Evolutionary conservation across 2,888 invertebrate species (phyloP), one percentile per base, ranked within the genome.

Genomic region (Neoscelio sp.): DNA sequence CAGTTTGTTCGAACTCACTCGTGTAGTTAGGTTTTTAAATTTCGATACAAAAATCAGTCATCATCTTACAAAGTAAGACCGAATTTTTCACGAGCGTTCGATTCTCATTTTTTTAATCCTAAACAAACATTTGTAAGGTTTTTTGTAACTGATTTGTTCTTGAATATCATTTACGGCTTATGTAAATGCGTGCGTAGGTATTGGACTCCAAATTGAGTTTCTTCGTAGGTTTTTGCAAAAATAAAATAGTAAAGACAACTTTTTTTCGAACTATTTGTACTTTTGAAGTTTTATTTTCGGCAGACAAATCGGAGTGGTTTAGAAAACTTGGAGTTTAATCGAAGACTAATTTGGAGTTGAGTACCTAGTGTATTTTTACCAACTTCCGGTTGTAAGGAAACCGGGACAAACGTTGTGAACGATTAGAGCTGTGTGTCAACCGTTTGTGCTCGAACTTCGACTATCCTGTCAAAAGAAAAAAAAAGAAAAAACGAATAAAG

Each of bases 11-110:
- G 83, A 83, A 85, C 84, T 83, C 82, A 81, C 68, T 65, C 70
- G 81, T 82, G 86, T 87, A 87, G 86, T 88, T 88, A 88, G 85
- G 85, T 87, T 87, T 87, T 87, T 87, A 78, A 86, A 87, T 56
- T 42, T 46, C 67, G 17, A 58, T 20, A 48, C 46, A 35, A 26
- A 10, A 12, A n/a, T n/a, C n/a, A n/a, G n/a, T 28, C 40, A 65
- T 20, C 44, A 46, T 46, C 17, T 10, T 44, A 54, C 35, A 17
- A 56, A 28, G 17, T 68, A 56, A 58, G 58, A 50, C 26, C 68
- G 35, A 68, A 15, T 50, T 70, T 68, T 68, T 50, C 30, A 70
- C 48, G 40, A 28, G 30, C 28, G 40, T 58, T 58, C 48, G 48
- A 4, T 23, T 23, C 23, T 6, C 23, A 4, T 23, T 48, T 56